phyloP scores from a whole-genome alignment of 2,113 vertebrate genomes.

The Sander lucioperca region DNA sequence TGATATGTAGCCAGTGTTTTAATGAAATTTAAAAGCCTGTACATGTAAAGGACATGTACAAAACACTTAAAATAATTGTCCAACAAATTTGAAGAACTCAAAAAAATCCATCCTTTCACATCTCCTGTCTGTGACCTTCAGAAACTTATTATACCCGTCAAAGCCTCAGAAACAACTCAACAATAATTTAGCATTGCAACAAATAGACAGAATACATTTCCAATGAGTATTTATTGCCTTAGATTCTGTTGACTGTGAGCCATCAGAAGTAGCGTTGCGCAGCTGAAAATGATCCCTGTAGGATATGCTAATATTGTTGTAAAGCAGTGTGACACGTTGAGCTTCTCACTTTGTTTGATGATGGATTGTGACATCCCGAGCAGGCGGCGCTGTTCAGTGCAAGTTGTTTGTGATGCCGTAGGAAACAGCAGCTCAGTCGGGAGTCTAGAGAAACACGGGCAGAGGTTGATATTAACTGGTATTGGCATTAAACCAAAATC shows the following conservation, averaged over 20 bases:
- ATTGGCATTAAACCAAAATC: background rate
- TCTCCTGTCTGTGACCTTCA: background rate
- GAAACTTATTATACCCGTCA: background rate
- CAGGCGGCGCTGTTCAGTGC: background rate
- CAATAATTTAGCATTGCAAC: conserved; percentile 1
- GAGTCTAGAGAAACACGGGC: background rate
- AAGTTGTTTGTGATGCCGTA: background rate
- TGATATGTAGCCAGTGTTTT: background rate
- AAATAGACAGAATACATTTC: conserved; percentile 5
- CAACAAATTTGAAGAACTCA: background rate
- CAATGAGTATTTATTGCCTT: conserved; percentile 1
- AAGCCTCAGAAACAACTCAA: background rate
- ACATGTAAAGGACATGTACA: background rate
- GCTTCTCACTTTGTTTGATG: conserved; percentile 35
- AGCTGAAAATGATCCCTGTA: background rate
- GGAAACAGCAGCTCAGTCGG: background rate
- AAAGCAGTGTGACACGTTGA: background rate
- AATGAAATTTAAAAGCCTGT: background rate
- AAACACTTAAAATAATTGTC: background rate
- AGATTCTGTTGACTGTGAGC: conserved; percentile 1
- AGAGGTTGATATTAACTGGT: background rate
- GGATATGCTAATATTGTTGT: conserved; percentile 9
- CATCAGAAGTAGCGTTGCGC: background rate
- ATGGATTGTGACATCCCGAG: background rate
- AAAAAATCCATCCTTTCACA: background rate